Percentiles rank a stretch among this genome's conserved stretches.
Evolutionary conservation across 37 sponge, comb jelly and placozoan genomes (phyloP).

Genomic region (Oopsacas minuta): DNA sequence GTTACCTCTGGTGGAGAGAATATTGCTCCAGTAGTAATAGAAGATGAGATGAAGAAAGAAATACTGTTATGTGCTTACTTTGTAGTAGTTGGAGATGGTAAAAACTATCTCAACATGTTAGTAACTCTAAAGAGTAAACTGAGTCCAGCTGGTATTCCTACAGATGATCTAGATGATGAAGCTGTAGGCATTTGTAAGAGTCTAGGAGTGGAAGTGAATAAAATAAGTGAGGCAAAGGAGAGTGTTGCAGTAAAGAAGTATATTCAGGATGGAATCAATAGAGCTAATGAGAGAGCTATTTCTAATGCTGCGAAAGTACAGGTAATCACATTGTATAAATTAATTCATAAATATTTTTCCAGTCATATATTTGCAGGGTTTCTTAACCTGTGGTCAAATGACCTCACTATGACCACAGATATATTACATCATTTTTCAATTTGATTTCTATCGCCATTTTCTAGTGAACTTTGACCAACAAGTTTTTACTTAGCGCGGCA

Average conservation of each 20-base stretch:
- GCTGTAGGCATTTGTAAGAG: not conserved
- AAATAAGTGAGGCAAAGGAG: constrained; percentile 46
- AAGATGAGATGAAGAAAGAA: constrained; percentile 46
- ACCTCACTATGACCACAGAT: too few relatives aligned
- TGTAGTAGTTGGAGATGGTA: constrained; percentile 79
- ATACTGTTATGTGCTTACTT: constrained; percentile 50
- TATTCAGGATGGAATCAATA: constrained; percentile 50
- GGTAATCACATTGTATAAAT: not conserved
- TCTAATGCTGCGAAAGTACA: constrained; percentile 29
- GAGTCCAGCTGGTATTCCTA: constrained; percentile 25
- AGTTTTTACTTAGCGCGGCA: constrained; percentile 1
- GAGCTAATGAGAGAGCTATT: constrained; percentile 40
- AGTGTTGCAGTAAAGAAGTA: constrained; percentile 47
- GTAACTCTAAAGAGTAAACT: constrained; percentile 62
- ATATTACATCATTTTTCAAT: too few relatives aligned
- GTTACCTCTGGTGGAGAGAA: constrained; percentile 95
- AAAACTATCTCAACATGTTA: constrained; percentile 72
- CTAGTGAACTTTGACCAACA: too few relatives aligned
- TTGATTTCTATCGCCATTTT: too few relatives aligned
- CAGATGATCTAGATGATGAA: constrained; percentile 34
- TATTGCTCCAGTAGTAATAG: constrained; percentile 86
- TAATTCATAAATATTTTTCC: not conserved
- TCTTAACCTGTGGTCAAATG: too few relatives aligned
- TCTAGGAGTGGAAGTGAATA: not conserved
- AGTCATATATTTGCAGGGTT: not conserved